phyloP scores from a whole-genome alignment of 2,888 invertebrate genomes.

The Venusia cambrica region DNA sequence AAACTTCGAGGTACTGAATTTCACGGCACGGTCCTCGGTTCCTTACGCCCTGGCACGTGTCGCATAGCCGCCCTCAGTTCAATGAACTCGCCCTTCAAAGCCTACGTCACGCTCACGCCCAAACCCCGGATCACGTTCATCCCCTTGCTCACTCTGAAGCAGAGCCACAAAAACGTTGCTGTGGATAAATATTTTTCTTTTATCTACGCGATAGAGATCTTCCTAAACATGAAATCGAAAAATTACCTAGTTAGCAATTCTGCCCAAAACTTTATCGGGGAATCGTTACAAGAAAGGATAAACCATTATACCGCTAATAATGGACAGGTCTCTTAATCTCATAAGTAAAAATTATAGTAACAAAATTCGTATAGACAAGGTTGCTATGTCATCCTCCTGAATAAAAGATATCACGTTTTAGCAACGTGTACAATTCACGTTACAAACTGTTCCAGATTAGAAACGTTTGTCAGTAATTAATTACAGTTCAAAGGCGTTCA shows the following conservation, averaged over 20 bases:
- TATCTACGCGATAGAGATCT: conserved; percentile 2
- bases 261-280: conserved; percentile 5
- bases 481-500: conserved; percentile 25
- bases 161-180: conserved; percentile 14
- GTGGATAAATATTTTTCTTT: conserved; percentile 12
- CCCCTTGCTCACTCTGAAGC: conserved; percentile 12
- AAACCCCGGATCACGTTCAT: conserved; percentile 16
- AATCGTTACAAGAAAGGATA: too few species aligned
- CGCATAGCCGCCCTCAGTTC: conserved; percentile 15
- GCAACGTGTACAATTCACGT: conserved; percentile 7
- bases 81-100: conserved; percentile 21
- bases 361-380: conserved; percentile 5
- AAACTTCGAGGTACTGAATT: too few species aligned
- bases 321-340: too few species aligned
- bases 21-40: conserved; percentile 7
- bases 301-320: too few species aligned
- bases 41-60: conserved; percentile 13
- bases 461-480: conserved; percentile 17
- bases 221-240: conserved; percentile 11
- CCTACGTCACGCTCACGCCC: conserved; percentile 18
- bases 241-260: conserved; percentile 15
- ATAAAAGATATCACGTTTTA: conserved; percentile 2
- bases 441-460: conserved; percentile 13
- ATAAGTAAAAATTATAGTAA: too few species aligned
- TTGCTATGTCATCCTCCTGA: neutral